phyloP scores from a whole-genome alignment of 1,140 invertebrate genomes.

The Thrips palmi region DNA sequence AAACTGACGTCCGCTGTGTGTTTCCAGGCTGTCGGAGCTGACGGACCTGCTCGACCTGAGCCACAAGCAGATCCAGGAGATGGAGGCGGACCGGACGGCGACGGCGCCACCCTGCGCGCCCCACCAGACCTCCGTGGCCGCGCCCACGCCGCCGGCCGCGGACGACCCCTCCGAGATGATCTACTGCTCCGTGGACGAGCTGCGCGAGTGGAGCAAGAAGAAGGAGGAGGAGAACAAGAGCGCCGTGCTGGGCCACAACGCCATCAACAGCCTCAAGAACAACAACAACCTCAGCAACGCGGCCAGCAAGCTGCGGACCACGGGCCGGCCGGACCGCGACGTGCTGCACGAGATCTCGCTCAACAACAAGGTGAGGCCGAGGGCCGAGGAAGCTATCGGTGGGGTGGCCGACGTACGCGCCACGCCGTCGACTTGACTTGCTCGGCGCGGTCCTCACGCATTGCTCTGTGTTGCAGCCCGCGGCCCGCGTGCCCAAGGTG shows the following conservation, averaged over 20 bases:
- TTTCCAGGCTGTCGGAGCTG: too few relatives aligned
- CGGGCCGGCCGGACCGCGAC: slow-evolving; percentile 19
- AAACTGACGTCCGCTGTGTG: too few relatives aligned
- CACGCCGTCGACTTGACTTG: too few relatives aligned
- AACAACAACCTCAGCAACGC: slow-evolving; percentile 17
- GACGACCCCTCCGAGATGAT: slow-evolving; percentile 31
- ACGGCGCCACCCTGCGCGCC: slow-evolving; percentile 4
- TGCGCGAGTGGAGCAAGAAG: slow-evolving; percentile 27
- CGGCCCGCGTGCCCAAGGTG: too few relatives aligned
- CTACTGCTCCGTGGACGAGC: slow-evolving; percentile 41
- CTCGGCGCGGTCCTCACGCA: background rate
- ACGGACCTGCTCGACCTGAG: slow-evolving; percentile 31
- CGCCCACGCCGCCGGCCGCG: slow-evolving; percentile 26
- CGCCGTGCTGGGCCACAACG: slow-evolving; percentile 19
- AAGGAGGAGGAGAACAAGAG: slow-evolving; percentile 19
- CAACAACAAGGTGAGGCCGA: slow-evolving; percentile 21
- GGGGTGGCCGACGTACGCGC: too few relatives aligned
- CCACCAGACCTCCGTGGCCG: slow-evolving; percentile 24
- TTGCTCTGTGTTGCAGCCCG: slow-evolving; percentile 17
- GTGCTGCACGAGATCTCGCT: slow-evolving; percentile 29
- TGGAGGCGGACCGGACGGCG: slow-evolving; percentile 16
- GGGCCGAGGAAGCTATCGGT: background rate
- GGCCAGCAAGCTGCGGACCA: slow-evolving; percentile 9
- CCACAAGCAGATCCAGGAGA: slow-evolving; percentile 18
- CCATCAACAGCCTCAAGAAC: slow-evolving; percentile 14